Base-by-base conservation (phyloP, 2,888 invertebrate genomes). In the Nasonovia ribisnigri region DNA sequence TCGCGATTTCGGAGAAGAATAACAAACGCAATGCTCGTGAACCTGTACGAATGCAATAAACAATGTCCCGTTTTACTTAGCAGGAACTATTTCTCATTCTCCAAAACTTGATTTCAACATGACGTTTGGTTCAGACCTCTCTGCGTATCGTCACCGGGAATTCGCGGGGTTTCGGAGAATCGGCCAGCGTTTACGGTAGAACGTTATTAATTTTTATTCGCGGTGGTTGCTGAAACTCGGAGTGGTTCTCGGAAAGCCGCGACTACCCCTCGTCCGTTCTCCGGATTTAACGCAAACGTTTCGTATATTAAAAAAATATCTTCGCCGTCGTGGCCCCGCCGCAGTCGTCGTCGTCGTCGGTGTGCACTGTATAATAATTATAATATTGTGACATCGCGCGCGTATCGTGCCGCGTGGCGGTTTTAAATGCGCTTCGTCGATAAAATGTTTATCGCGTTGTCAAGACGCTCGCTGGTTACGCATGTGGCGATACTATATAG, bases 381-480 rank as follows among this genome's bases (percentile, higher is more conserved):
- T 8, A 54, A 54, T 36, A 24, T 20, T 3, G 1, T n/a, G 5
- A 57, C 24, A 10, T 57, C 48, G n/a, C n/a, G n/a, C n/a, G n/a
- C n/a, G n/a, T n/a, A n/a, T n/a, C n/a, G n/a, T n/a, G 10, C 42
- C 26, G 11, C 10, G 20, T 13, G 3, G n/a, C 11, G 29, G 77
- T 84, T 54, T 84, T 84, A n/a, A 77, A 77, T 24, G 77, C 42
- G 51, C 13, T 26, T 20, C 84, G 84, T 42, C 91, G 24, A 91
- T 91, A 91, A 91, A 84, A 43, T 90, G 36, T 91, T 91, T 84
- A 91, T 43, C 36, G 77, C 8, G 77, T 42, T 48, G 84, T 54
- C 20, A 24, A 24, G 90, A 77, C 67, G 36, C 16, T 2, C 48
- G 42, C 84, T 10, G 36, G 91, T 51, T 51, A 29, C 29, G 29